A percentile compares a stretch with the other conserved stretches of the same genome.
Evolutionary conservation across 92 coral and sea anemone genomes (phyloP).

Genomic region (Porites lobata): DNA sequence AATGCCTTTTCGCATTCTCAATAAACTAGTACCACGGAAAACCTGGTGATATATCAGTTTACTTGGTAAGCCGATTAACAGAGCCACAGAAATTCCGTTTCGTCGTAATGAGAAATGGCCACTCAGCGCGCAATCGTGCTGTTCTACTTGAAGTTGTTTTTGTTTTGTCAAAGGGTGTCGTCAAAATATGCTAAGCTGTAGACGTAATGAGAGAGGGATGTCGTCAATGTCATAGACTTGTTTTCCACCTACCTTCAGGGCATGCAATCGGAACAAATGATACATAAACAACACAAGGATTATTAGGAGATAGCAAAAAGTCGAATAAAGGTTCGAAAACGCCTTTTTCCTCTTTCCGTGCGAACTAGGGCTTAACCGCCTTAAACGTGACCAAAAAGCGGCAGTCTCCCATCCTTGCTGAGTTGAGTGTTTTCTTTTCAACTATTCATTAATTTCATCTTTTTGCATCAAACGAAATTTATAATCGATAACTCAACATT

Average conservation of each 20-base stretch:
- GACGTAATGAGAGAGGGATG: neutral
- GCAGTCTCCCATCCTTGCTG: neutral
- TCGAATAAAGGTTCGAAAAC: neutral
- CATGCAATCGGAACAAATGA: neutral
- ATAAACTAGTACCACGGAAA: constrained; percentile 8
- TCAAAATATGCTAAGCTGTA: neutral
- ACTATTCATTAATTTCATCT: neutral
- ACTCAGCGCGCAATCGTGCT: constrained; percentile 2
- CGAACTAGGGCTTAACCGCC: neutral
- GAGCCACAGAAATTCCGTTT: constrained; percentile 10
- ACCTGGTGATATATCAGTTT: constrained; percentile 14
- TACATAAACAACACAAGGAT: neutral
- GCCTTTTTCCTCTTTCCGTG: neutral
- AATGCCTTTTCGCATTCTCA: neutral
- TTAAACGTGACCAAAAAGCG: neutral
- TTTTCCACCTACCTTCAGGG: neutral
- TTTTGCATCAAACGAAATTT: too few relatives aligned
- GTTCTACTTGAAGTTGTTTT: constrained; percentile 7
- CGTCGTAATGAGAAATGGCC: neutral
- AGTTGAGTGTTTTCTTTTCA: neutral
- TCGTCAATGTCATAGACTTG: neutral
- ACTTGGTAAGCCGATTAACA: constrained; percentile 40
- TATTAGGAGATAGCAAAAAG: neutral
- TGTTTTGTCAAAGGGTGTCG: constrained; percentile 1
- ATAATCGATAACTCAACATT: neutral